phyloP scores from a whole-genome alignment of 1,140 invertebrate genomes.

The Drosophila tsacasi region DNA sequence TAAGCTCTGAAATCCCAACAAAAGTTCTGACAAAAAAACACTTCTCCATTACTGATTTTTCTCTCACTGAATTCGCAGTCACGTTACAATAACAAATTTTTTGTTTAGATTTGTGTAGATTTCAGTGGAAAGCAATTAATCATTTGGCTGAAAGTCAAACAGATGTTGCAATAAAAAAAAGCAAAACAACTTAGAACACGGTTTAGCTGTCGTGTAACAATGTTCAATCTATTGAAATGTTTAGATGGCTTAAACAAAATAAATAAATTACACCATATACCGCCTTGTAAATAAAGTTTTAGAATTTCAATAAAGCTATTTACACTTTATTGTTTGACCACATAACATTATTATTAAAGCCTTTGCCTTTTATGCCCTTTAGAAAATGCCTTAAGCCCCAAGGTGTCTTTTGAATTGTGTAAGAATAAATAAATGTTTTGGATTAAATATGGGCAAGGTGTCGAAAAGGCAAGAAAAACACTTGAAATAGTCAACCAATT shows the following conservation, averaged over 20 bases:
- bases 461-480: not conserved
- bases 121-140: slow-evolving; percentile 52
- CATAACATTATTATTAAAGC: not conserved
- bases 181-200: slow-evolving; percentile 22
- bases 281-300: not conserved
- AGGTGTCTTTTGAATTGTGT: not conserved
- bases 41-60: not conserved
- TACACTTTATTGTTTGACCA: no score
- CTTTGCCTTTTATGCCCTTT: not conserved
- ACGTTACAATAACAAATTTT: slow-evolving; percentile 20
- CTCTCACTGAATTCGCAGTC: slow-evolving; percentile 11
- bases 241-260: not conserved
- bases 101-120: slow-evolving; percentile 17
- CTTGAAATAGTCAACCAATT: slow-evolving; percentile 20
- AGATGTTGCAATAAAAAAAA: slow-evolving; percentile 32
- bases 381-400: not conserved
- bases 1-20: not conserved
- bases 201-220: slow-evolving; percentile 11
- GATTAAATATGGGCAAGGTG: not conserved
- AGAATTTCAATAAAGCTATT: not conserved
- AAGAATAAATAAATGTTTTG: not conserved
- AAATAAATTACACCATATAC: not conserved
- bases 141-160: slow-evolving; percentile 32
- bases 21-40: not conserved
- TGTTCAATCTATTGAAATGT: not conserved